Percentiles rank a stretch among this genome's conserved stretches.
Conservation (phyloP, 2,888 invertebrate species). For the Agrochola lychnidis region DNA sequence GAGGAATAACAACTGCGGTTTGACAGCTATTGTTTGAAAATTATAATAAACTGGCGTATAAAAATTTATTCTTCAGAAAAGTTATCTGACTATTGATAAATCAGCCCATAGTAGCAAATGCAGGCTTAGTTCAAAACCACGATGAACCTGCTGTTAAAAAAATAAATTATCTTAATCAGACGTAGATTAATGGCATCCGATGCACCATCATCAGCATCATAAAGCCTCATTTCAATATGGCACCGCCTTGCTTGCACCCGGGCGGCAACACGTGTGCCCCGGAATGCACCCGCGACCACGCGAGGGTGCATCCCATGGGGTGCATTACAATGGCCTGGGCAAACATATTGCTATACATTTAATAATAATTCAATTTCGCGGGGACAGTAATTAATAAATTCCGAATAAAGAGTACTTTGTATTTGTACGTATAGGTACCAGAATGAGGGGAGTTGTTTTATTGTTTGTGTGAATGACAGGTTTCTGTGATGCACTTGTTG, state of each 20-base stretch:
- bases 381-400: conserved; percentile 67
- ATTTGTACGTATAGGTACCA: conserved; percentile 13
- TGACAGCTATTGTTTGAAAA: neutral
- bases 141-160: conserved; percentile 17
- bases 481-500: conserved; percentile 37
- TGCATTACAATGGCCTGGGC: conserved; percentile 73
- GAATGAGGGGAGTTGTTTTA: conserved; percentile 25
- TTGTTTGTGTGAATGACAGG: conserved; percentile 9
- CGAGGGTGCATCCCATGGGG: conserved; percentile 67
- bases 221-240: conserved; percentile 67
- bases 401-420: conserved; percentile 35
- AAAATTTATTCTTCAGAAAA: neutral
- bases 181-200: conserved; percentile 58
- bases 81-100: neutral
- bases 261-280: conserved; percentile 82
- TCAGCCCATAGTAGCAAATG: neutral
- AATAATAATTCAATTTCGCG: conserved; percentile 82
- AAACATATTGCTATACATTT: conserved; percentile 74
- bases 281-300: conserved; percentile 77
- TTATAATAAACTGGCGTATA: neutral
- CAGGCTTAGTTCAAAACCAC: neutral
- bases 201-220: conserved; percentile 60
- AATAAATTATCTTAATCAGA: conserved; percentile 41
- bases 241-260: conserved; percentile 66
- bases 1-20: neutral